Evolutionary conservation across 2,888 invertebrate species (phyloP), one percentile per base, ranked within the genome.

Genomic region (Dione juno): DNA sequence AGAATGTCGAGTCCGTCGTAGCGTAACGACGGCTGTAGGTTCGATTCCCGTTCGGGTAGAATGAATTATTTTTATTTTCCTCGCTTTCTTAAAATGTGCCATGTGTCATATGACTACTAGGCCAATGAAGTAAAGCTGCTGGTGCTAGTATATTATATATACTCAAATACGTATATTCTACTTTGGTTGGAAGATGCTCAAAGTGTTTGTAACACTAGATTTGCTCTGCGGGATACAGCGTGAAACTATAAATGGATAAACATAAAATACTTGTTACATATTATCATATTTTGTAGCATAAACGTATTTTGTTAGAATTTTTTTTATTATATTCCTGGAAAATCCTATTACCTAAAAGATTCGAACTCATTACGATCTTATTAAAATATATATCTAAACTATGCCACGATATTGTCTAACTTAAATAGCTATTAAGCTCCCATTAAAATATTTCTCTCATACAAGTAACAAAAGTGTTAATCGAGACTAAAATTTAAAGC

Each of bases 401-500:
- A 35, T 0, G 28, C 53, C 35, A 1, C 9, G 3, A 37, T 16
- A 35, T 3, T 57, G 37, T 57, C 11, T 57, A 40, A 40, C 1
- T 10, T 54, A 37, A 54, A 57, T 2, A 37, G 16, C 6, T 35
- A 61, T 61, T 61, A 43, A 61, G 28, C 14, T 35, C 3, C 11
- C n/a, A 45, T 45, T 45, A 28, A 61, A 14, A n/a, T 28, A 61
- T 61, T 28, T 28, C 28, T n/a, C 59, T 28, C n/a, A 45, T 3
- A 61, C 28, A 28, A 0, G 10, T 45, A 28, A 59, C n/a, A 28
- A 45, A 28, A 28, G 10, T 21, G 11, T 5, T 57, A 37, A 40
- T 28, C 11, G 40, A 28, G 9, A 6, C 28, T 45, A 43, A 45
- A 43, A 59, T 28, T 21, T 41, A 43, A n/a, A 21, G 35, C 10